phyloP scores from a whole-genome alignment of 2,888 invertebrate genomes.

The Pilophorus perplexus region DNA sequence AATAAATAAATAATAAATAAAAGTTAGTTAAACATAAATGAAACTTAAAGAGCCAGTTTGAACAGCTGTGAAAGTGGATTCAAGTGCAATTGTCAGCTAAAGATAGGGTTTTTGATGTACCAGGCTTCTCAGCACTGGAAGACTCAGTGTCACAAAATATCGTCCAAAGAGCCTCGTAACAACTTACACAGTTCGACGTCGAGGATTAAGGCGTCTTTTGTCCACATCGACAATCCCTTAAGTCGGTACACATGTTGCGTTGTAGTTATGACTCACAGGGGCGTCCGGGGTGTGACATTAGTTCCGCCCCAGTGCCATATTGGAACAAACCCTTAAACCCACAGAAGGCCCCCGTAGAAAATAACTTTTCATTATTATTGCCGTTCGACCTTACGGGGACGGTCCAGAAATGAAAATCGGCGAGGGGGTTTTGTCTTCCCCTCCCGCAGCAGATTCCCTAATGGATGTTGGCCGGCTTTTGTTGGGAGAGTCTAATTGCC shows the following conservation, averaged over 20 bases:
- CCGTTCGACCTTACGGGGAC: background rate
- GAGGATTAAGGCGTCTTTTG: too few species aligned
- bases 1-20: too few species aligned
- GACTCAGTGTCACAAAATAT: too few species aligned
- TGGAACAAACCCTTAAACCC: background rate
- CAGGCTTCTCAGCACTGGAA: too few species aligned
- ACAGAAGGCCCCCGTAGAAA: background rate
- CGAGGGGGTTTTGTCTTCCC: background rate
- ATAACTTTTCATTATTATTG: background rate
- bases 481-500: conserved; percentile 7
- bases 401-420: conserved; percentile 3
- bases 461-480: background rate
- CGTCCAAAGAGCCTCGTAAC: too few species aligned
- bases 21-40: too few species aligned
- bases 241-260: conserved; percentile 22
- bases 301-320: conserved; percentile 12
- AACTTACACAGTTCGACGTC: too few species aligned
- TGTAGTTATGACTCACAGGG: conserved; percentile 21
- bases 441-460: too few species aligned
- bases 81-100: too few species aligned
- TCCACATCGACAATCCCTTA: conserved; percentile 15
- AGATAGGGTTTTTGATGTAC: too few species aligned
- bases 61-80: too few species aligned
- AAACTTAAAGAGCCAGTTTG: too few species aligned
- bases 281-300: background rate